Percentiles rank a stretch among this genome's conserved stretches.
phyloP scores from a whole-genome alignment of 2,797 vertebrate genomes.

The Oreochromis grahami region DNA sequence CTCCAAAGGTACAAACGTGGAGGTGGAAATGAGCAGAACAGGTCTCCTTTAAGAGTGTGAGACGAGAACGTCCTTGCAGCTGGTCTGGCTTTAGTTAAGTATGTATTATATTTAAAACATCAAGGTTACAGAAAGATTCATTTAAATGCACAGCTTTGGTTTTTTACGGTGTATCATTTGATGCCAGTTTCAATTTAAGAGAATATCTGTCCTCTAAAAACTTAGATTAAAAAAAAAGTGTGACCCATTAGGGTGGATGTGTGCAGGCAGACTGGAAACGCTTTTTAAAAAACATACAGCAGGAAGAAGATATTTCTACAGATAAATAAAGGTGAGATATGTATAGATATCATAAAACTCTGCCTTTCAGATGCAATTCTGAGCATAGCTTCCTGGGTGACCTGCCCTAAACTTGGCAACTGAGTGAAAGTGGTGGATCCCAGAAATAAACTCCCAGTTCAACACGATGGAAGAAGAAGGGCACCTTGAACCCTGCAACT shows the following conservation, averaged over 20 bases:
- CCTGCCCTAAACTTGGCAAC: not conserved
- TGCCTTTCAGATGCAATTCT: not conserved
- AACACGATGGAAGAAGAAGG: not conserved
- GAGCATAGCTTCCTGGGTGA: not conserved
- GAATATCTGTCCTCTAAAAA: not conserved
- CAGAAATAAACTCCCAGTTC: not conserved
- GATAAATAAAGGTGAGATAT: not conserved
- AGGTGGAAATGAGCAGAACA: not conserved
- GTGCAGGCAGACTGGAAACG: not conserved
- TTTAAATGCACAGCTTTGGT: fast-evolving
- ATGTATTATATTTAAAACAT: not conserved
- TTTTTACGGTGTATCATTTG: not conserved
- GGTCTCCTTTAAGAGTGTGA: not conserved
- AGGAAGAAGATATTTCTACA: not conserved
- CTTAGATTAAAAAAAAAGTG: not conserved
- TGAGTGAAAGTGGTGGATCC: not conserved
- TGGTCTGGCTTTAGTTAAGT: not conserved
- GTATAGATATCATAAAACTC: not conserved
- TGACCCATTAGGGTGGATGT: not conserved
- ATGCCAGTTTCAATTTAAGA: not conserved
- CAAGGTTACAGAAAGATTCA: not conserved
- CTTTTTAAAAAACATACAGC: not conserved
- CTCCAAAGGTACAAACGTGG: not conserved
- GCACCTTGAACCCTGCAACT: slow-evolving; percentile 6
- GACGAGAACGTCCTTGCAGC: not conserved